A percentile compares a stretch with the other conserved stretches of the same genome.
Conservation (phyloP, 1,140 invertebrate genomes). For the Druon quercuslanigerum region DNA sequence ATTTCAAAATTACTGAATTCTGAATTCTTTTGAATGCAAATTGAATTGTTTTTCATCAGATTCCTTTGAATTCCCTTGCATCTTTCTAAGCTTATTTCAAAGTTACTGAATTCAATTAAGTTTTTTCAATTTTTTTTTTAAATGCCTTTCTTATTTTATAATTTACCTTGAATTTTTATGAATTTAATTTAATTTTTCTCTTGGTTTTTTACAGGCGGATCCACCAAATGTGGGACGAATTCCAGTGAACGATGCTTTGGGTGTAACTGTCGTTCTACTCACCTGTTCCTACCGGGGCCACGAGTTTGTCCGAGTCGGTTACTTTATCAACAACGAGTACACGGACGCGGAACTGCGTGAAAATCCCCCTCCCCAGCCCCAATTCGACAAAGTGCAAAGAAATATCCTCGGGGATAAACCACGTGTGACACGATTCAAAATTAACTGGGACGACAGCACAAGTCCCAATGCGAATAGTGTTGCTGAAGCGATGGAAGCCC, state of each 20-base stretch:
- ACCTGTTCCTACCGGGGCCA: slow-evolving; percentile 95
- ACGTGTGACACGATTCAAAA: slow-evolving; percentile 96
- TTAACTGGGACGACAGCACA: slow-evolving; percentile 93
- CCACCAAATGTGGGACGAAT: slow-evolving; percentile 95
- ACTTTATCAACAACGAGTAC: slow-evolving; percentile 99
- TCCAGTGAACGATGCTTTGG: slow-evolving; percentile 95
- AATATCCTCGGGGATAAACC: slow-evolving; percentile 97
- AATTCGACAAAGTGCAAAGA: slow-evolving; percentile 95
- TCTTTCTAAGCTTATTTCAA: too few species aligned
- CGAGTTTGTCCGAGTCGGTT: slow-evolving; percentile 98
- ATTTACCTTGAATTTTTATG: too few species aligned
- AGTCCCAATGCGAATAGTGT: slow-evolving; percentile 63
- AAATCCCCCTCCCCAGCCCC: slow-evolving; percentile 93
- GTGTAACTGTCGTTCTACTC: slow-evolving; percentile 97
- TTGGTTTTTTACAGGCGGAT: slow-evolving; percentile 88
- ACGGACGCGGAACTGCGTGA: slow-evolving; percentile 94
- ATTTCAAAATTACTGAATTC: too few species aligned
- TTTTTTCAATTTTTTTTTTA: too few species aligned
- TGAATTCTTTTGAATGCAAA: too few species aligned
- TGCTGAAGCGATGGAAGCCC: slow-evolving; percentile 65
- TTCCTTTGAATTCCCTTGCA: too few species aligned
- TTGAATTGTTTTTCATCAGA: too few species aligned
- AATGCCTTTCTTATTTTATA: too few species aligned
- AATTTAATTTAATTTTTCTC: too few species aligned
- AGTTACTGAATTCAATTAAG: too few species aligned